Evolutionary conservation across 2,113 vertebrate species (phyloP), one percentile per base, ranked within the genome.

Genomic region (Greenwoodochromis staneri): DNA sequence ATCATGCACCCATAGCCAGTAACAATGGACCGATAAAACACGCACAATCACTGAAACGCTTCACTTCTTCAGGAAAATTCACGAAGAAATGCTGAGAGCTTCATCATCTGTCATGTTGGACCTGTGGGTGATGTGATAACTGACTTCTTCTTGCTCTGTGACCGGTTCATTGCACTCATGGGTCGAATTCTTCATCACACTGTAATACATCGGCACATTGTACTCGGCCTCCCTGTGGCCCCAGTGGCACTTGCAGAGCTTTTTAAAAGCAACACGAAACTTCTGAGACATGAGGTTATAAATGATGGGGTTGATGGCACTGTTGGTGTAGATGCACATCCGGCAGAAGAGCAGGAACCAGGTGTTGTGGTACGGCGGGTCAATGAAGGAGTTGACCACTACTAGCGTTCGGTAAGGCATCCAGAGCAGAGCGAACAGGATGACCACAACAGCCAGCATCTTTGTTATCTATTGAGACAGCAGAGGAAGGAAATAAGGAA

Each of bases 201-300:
- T 96, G 91, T 97, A 97, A 87, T 95, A 97, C 85, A 97, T 95
- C 0, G 96, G 95, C 7, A 91, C 73, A 0, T 80, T 89, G 86
- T 91, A 93, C 0, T 85, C 94, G 0, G 21, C 13, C 84, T 95
- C 90, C 1, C 94, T 86, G 1, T 82, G 78, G 57, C 80, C 92
- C 84, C 84, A 85, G 89, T 89, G 61, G 12, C 97, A 97, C 85
- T 94, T 95, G 87, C 96, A 97, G 3, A 97, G 51, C 89, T 96
- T 96, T 38, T 94, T 96, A 54, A 98, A 98, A 2, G 97, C 97
- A 3, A 96, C 95, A 12, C 96, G 94, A 92, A 98, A 98, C 90
- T 97, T 97, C 93, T 97, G 97, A 1, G 97, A 98, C 97, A 98
- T 98, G 90, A 98, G 97, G 92, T 96, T 97, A 84, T 98, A 98